A percentile compares a stretch with the other conserved stretches of the same genome.
Conservation (phyloP, 2,113 vertebrate genomes). For the Camelus dromedarius region DNA sequence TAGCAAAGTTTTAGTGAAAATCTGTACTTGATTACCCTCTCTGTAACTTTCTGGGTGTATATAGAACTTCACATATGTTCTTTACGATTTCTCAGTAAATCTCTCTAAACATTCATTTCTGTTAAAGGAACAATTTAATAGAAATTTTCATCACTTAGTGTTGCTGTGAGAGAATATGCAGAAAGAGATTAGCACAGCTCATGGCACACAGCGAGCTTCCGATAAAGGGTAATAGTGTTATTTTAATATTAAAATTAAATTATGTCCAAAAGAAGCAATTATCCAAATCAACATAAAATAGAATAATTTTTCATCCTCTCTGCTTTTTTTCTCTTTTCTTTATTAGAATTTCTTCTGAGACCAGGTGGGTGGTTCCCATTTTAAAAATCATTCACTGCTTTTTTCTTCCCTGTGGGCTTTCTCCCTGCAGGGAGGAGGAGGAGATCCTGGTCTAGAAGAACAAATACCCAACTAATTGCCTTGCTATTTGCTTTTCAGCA, state of each 20-base stretch:
- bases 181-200: not conserved
- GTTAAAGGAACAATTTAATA: not conserved
- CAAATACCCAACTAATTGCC: not conserved
- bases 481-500: not conserved
- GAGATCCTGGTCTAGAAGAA: not conserved
- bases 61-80: not conserved
- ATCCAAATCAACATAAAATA: not conserved
- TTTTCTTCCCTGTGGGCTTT: not conserved
- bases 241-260: slow-evolving; percentile 4
- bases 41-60: not conserved
- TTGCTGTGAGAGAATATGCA: not conserved
- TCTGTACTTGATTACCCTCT: not conserved
- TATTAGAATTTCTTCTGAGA: not conserved
- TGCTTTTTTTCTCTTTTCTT: not conserved
- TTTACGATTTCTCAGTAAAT: not conserved
- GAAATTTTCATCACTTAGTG: not conserved
- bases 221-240: not conserved
- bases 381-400: not conserved
- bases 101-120: not conserved
- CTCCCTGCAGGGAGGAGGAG: not conserved
- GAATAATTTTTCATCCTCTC: not conserved
- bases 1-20: not conserved
- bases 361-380: not conserved
- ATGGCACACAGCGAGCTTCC: not conserved
- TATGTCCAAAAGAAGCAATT: not conserved